Evolutionary conservation across 2,113 vertebrate species (phyloP).

Genomic region (Gopherus flavomarginatus): DNA sequence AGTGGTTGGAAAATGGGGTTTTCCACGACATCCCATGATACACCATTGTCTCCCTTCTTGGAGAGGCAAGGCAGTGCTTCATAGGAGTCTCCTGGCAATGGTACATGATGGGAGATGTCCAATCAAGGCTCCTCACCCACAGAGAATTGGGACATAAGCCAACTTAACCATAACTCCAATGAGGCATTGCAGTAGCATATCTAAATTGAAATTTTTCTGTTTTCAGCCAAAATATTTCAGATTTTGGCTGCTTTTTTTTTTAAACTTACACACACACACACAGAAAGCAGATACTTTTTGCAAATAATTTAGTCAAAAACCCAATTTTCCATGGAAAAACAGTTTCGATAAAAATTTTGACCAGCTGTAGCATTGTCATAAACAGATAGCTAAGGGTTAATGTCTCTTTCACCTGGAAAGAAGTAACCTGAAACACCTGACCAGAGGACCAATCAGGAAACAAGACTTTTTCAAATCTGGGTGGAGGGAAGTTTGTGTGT

Average conservation of each 20-base stretch:
- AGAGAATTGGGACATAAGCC: neutral
- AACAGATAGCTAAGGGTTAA: too few relatives aligned
- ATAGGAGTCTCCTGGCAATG: neutral
- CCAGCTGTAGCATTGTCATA: neutral
- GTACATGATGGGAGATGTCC: neutral
- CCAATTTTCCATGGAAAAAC: neutral
- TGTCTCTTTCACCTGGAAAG: too few relatives aligned
- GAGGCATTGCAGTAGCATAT: neutral
- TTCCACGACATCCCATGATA: neutral
- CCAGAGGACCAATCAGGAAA: too few relatives aligned
- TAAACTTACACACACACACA: too few relatives aligned
- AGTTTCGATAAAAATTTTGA: neutral
- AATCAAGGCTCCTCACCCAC: too few relatives aligned
- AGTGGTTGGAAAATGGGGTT: neutral
- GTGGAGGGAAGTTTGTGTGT: too few relatives aligned
- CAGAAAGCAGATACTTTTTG: neutral
- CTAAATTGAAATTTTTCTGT: neutral
- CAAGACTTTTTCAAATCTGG: too few relatives aligned
- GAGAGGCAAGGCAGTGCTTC: neutral
- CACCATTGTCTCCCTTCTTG: neutral
- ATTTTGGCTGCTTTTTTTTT: neutral
- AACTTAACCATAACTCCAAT: neutral
- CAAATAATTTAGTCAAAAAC: neutral
- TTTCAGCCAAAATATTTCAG: neutral
- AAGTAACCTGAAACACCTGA: too few relatives aligned